A percentile compares a stretch with the other conserved stretches of the same genome.
Conservation (phyloP, 2,888 invertebrate genomes). For the Synergus itoensis region DNA sequence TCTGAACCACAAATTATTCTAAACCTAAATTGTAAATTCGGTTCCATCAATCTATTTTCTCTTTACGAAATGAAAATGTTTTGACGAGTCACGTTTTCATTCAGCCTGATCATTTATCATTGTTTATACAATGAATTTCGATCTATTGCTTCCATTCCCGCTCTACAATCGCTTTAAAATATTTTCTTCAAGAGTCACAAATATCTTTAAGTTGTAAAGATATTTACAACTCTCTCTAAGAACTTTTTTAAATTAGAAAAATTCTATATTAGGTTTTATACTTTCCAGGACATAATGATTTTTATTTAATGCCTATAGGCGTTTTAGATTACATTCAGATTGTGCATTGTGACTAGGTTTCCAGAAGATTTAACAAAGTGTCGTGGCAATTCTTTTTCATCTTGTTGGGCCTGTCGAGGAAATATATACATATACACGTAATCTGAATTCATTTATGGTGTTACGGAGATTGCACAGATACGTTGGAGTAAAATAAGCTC, state of each 20-base stretch:
- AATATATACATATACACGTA: constrained; percentile 38
- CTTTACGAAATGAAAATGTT: neutral
- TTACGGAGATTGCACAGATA: constrained; percentile 55
- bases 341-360: constrained; percentile 5
- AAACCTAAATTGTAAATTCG: constrained; percentile 12
- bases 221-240: no score
- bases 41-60: constrained; percentile 6
- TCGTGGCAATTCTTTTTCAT: constrained; percentile 22
- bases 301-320: neutral
- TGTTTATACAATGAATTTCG: neutral
- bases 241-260: no score
- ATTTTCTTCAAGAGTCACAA: neutral
- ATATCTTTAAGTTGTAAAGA: neutral
- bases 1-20: neutral
- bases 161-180: neutral
- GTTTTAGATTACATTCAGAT: neutral
- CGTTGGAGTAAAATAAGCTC: constrained; percentile 66
- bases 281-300: no score
- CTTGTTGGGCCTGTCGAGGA: constrained; percentile 6
- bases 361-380: constrained; percentile 37
- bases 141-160: neutral
- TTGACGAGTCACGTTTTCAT: constrained; percentile 27
- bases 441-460: constrained; percentile 55
- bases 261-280: no score
- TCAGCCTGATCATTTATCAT: constrained; percentile 10